phyloP scores from a whole-genome alignment of 2,888 invertebrate genomes.

The Lobophora halterata region DNA sequence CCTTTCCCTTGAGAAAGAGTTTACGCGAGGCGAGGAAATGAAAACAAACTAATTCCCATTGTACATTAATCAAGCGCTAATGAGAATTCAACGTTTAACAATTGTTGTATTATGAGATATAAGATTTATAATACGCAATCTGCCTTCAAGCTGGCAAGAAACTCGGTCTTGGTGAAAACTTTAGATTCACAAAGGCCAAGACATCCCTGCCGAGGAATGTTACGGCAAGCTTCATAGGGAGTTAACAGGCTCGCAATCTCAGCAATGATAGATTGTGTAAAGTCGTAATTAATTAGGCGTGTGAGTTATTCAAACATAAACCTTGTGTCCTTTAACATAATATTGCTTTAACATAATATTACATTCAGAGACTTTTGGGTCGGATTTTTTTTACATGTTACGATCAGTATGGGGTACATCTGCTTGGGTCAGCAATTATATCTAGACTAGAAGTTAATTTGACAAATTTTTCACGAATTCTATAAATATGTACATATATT shows the following conservation, averaged over 20 bases:
- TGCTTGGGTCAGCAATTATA: too few species aligned
- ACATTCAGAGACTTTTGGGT: too few species aligned
- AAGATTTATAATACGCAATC: constrained; percentile 15
- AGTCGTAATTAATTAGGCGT: constrained; percentile 8
- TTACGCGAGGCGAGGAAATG: constrained; percentile 25
- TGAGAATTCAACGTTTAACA: constrained; percentile 24
- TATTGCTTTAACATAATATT: too few species aligned
- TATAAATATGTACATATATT: too few species aligned
- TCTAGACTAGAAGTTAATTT: too few species aligned
- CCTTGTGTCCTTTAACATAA: too few species aligned
- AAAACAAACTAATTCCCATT: constrained; percentile 31
- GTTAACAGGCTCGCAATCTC: constrained; percentile 4
- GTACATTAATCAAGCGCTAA: constrained; percentile 23
- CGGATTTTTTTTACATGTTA: too few species aligned
- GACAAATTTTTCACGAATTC: too few species aligned
- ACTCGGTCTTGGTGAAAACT: background rate
- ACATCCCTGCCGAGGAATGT: background rate
- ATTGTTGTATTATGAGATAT: constrained; percentile 18
- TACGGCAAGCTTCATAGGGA: constrained; percentile 1
- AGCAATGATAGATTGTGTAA: constrained; percentile 7
- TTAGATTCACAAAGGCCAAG: constrained; percentile 1
- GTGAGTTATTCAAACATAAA: constrained; percentile 7
- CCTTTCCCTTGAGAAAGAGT: constrained; percentile 19
- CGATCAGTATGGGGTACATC: too few species aligned
- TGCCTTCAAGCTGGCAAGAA: background rate